Evolutionary conservation across 2,797 vertebrate genomes (phyloP).

Genomic region (Myotis pilosus): DNA sequence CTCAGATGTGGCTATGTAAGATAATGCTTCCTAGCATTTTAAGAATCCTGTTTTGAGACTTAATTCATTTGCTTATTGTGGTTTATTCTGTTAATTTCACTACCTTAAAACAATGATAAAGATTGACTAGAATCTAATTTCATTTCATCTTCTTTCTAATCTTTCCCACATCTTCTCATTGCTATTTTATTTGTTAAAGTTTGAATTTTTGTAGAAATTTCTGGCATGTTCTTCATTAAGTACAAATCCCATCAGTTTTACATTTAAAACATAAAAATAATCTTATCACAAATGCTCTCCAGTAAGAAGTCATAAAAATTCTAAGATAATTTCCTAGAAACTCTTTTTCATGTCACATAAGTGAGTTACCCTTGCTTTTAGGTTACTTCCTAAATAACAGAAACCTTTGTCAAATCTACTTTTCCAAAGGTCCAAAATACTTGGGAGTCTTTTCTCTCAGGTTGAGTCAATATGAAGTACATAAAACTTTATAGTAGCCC

Average conservation of each 20-base stretch:
- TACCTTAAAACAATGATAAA: constrained; percentile 49
- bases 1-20: not conserved
- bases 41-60: not conserved
- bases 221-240: constrained; percentile 18
- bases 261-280: constrained; percentile 34
- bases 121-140: not conserved
- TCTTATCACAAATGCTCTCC: not conserved
- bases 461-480: not conserved
- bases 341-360: not conserved
- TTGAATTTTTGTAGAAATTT: not conserved
- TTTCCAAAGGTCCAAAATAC: not conserved
- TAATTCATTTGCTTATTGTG: not conserved
- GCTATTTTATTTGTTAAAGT: not conserved
- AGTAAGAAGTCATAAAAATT: constrained; percentile 35
- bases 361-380: constrained; percentile 21
- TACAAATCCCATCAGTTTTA: constrained; percentile 27
- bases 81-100: not conserved
- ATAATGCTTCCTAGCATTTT: not conserved
- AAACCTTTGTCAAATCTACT: not conserved
- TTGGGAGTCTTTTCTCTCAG: not conserved
- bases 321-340: not conserved
- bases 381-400: not conserved
- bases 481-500: not conserved
- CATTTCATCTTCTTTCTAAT: not conserved
- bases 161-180: constrained; percentile 34